These are phyloP conservation scores for Etia nguti DNA, from an alignment of 2,113 vertebrate genomes.

Conservation along the genomic window DNA sequence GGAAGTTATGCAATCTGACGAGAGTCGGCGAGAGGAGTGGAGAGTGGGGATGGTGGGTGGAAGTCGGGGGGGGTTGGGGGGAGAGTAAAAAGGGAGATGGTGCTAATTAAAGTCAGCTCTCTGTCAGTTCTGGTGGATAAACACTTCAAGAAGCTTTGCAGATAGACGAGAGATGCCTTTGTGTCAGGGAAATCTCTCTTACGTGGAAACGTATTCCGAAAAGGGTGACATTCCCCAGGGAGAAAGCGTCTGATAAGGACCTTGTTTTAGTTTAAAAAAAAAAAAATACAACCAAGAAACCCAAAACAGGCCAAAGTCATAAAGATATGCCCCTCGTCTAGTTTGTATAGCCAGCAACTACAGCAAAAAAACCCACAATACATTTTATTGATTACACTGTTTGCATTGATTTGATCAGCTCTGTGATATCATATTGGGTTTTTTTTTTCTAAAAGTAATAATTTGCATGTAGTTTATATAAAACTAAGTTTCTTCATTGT, in stretches of 20 bases:
- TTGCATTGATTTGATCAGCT: not conserved
- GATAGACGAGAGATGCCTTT: conserved; percentile 71
- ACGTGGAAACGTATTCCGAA: conserved; percentile 62
- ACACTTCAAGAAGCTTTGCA: conserved; percentile 73
- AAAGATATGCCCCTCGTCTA: conserved; percentile 45
- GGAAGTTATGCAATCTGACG: conserved; percentile 69
- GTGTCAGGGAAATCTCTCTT: conserved; percentile 70
- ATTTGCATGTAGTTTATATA: not conserved
- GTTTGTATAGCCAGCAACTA: conserved; percentile 3
- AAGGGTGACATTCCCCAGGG: conserved; percentile 65
- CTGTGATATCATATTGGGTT: not conserved
- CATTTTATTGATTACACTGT: not conserved
- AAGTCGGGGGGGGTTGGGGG: not conserved
- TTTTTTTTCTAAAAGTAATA: not conserved
- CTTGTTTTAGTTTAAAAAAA: conserved; percentile 53
- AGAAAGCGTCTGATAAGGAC: conserved; percentile 62
- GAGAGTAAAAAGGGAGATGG: conserved; percentile 54
- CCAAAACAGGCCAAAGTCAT: conserved; percentile 63
- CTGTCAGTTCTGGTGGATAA: conserved; percentile 76
- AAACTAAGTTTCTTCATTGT: not conserved
- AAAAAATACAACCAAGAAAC: conserved; percentile 40
- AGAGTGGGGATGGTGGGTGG: not conserved
- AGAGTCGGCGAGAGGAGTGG: conserved; percentile 2
- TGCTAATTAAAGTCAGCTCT: conserved; percentile 75
- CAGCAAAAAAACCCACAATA: not conserved